Evolutionary conservation across 2,888 invertebrate species (phyloP), one percentile per base, ranked within the genome.

Genomic region (Pantelozetes paolii): DNA sequence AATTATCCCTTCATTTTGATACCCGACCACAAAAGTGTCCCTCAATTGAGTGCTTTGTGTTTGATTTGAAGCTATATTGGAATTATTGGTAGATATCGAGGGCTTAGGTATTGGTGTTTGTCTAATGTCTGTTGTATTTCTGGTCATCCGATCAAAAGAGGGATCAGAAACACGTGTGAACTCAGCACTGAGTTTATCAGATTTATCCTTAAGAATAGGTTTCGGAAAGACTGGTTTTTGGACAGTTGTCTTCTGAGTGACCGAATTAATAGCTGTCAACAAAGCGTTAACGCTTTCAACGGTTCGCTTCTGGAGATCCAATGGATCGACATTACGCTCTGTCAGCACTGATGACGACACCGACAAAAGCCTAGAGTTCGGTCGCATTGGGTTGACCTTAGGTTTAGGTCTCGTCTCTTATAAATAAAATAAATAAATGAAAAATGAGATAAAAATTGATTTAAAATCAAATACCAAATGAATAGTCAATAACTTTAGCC

Each of bases 401-500:
- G 13, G 6, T 40, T 40, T 40, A 9, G 40, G 40, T n/a, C n/a
- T n/a, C n/a, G n/a, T n/a, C 40, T 40, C 13, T 40, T 40, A 6
- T 40, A 40, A 40, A 40, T 40, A 40, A 40, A 40, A 9, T 9
- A n/a, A n/a, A n/a, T n/a, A n/a, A n/a, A n/a, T n/a, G n/a, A n/a
- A n/a, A n/a, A n/a, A n/a, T n/a, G 36, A 36, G 36, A 8, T 36
- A 8, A 8, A 36, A 8, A 36, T 36, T 36, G 9, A 36, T 36
- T 8, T 36, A 8, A 36, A 36, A 36, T 36, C 9, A 9, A 36
- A 54, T 54, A 23, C 54, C 54, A 26, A 23, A 23, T 11, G 54
- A 20, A 26, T 54, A 54, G 26, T 54, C 54, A 23, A 54, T 54
- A 2, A 54, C 54, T 54, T 54, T 54, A 26, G 54, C 54, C 20